Base-by-base conservation (phyloP, 2,113 vertebrate species). In the Aegithalos caudatus region DNA sequence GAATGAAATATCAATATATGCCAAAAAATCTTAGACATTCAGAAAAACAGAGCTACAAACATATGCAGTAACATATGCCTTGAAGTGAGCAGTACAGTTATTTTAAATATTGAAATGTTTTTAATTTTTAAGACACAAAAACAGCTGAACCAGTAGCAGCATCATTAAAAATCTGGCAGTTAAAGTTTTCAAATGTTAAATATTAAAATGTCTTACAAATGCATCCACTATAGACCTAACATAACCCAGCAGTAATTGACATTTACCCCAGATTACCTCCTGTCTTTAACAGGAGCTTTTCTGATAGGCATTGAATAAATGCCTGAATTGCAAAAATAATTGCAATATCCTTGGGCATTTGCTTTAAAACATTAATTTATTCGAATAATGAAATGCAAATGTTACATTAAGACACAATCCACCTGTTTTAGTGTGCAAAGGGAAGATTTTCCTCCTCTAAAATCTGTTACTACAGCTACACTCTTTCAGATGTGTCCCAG, bases 31-130 rank as follows among this genome's bases (percentile, higher is more conserved):
- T 73, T 94, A 67, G 60, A 58, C 42, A 25, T 83, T 74, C 44
- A 37, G 33, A 58, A 88, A 79, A 86, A 28, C 48, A 86, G 86
- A 91, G 50, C 29, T 44, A 25, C 69, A 86, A 90, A 66, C 82
- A 88, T 92, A 90, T 94, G 91, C 44, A 23, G 45, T 3, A 78
- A 79, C 83, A 89, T 87, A 94, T 88, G 92, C 65, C 72, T 81
- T 67, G 51, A 94, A 95, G 94, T 81, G 86, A 96, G 80, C 94
- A 94, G 69, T 22, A 29, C 22, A 71, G n/a, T 67, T 91, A 70
- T 81, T 96, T 91, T 60, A 86, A 95, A 92, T 92, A 91, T 74
- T 74, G 73, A 82, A 81, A 31, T 31, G 23, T 51, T 92, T 86
- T 79, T 81, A 28, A 81, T 66, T 88, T 95, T 83, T 86, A 71